Percentiles rank a stretch among this genome's conserved stretches.
Conservation (phyloP, 2,888 invertebrate species). For the Amblyteles armatorius region DNA sequence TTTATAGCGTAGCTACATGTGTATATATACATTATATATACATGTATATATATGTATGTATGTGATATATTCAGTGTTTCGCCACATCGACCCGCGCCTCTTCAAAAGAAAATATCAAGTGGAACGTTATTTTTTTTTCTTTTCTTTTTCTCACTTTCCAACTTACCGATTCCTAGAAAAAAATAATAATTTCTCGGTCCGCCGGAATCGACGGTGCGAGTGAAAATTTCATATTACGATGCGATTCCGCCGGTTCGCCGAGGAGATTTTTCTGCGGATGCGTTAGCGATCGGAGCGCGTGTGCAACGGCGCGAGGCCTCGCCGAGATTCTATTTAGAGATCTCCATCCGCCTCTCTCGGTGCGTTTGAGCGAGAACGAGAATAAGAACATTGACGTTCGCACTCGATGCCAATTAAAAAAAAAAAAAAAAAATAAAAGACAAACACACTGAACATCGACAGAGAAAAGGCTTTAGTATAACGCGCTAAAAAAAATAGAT, state of each 20-base stretch:
- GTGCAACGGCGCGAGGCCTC: constrained; percentile 62
- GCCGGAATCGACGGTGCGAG: constrained; percentile 1
- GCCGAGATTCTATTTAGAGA: constrained; percentile 65
- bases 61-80: not conserved
- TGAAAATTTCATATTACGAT: constrained; percentile 34
- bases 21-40: not conserved
- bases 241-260: constrained; percentile 30
- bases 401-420: constrained; percentile 27
- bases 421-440: not conserved
- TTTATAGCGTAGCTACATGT: not conserved
- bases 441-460: not conserved
- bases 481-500: not conserved
- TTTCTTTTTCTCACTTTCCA: constrained; percentile 41
- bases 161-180: not conserved
- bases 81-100: not conserved
- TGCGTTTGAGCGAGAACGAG: constrained; percentile 52
- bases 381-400: constrained; percentile 29
- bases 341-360: constrained; percentile 45
- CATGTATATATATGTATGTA: not conserved
- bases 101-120: not conserved
- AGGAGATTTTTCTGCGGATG: constrained; percentile 42
- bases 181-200: constrained; percentile 34
- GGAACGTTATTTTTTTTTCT: constrained; percentile 6
- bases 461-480: not conserved
- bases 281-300: constrained; percentile 22